Evolutionary conservation across 2,797 vertebrate species (phyloP), one percentile per base, ranked within the genome.

Genomic region (Tauraco hartlaubi): DNA sequence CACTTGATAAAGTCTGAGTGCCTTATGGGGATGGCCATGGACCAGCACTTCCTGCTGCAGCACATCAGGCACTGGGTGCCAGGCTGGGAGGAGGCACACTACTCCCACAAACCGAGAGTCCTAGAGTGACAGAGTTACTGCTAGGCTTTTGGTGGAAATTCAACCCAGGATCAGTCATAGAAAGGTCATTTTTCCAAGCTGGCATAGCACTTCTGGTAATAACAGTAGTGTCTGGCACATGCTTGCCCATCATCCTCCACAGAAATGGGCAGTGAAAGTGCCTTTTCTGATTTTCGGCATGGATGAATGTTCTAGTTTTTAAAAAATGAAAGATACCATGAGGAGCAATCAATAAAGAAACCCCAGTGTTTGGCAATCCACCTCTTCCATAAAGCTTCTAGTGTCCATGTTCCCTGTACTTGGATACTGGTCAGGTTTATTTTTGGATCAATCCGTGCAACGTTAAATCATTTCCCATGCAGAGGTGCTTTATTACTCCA

Each of bases 401-500:
- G 10, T 25, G 29, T 33, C 56, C 59, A 6, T 12, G 13, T 29
- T 84, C 41, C 43, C 41, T 37, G 9, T 37, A 61, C 52, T 61
- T 91, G 43, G 21, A 59, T 85, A 19, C 29, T 71, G 33, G 52
- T 79, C 77, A 74, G 26, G 6, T 71, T 74, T 93, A 77, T 71
- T 58, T 78, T 64, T 74, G 29, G 75, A 88, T 89, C 52, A n/a
- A 14, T 64, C 49, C 37, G 43, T 61, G 49, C 3, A 7, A 71
- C 33, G 44, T 46, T 74, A 92, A 80, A 87, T 68, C 13, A 77
- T 82, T 85, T 88, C 52, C 55, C 33, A 64, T 26, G 68, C 29
- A 92, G 46, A 66, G 10, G 25, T 88, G 78, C 77, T 94, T 87
- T 85, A 83, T 80, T 92, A 80, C 73, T 93, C 26, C 43, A 55